These are phyloP conservation scores for Petaurus breviceps DNA, from an alignment of 2,113 vertebrate genomes.

Conservation along the genomic window DNA sequence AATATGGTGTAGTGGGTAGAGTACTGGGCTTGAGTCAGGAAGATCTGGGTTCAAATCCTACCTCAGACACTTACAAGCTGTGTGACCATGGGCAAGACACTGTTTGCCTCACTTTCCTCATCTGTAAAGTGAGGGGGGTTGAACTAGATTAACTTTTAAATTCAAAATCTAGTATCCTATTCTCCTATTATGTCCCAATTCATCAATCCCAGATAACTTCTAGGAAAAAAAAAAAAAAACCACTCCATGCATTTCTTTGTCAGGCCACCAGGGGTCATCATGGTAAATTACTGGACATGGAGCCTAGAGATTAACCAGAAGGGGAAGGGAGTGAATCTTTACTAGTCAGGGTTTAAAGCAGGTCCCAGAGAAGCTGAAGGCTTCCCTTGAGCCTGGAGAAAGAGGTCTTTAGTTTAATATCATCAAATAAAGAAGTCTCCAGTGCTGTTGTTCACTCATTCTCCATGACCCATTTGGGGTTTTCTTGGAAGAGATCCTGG, in stretches of 20 bases:
- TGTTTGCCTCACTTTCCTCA: background rate
- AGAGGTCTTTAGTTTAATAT: background rate
- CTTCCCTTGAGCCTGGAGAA: background rate
- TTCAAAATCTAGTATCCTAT: background rate
- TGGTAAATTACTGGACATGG: background rate
- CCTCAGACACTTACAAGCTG: background rate
- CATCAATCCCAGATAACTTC: background rate
- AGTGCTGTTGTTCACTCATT: background rate
- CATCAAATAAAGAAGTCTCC: background rate
- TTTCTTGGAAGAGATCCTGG: background rate
- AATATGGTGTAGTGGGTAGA: background rate
- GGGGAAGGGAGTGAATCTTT: background rate
- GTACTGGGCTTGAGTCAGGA: background rate
- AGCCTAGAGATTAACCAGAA: background rate
- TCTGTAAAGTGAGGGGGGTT: background rate
- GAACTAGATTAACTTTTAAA: background rate
- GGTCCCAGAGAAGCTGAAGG: background rate
- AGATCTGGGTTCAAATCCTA: background rate
- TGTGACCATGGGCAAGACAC: background rate
- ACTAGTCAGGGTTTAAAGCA: background rate
- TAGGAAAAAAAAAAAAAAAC: background rate
- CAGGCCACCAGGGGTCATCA: slow-evolving; percentile 62
- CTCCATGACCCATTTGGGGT: background rate
- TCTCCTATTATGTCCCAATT: background rate
- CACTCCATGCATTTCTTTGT: background rate